A percentile compares a stretch with the other conserved stretches of the same genome.
Evolutionary conservation across 2,888 invertebrate genomes (phyloP).

Genomic region (Auanema sp.): DNA sequence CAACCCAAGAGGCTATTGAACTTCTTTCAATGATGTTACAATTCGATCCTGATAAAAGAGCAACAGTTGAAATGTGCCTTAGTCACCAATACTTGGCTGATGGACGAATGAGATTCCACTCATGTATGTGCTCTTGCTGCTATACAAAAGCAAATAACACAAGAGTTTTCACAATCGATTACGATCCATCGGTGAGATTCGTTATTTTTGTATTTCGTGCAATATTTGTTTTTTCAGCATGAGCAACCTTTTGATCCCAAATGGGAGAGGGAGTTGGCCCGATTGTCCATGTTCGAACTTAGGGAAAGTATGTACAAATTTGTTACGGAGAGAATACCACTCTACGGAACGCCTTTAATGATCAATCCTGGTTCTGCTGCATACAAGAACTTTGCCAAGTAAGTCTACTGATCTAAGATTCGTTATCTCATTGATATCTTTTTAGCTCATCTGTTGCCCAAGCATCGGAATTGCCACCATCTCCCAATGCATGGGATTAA

Average conservation of each 20-base stretch:
- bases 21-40: slow-evolving; percentile 94
- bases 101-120: slow-evolving; percentile 95
- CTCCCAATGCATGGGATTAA: slow-evolving; percentile 95
- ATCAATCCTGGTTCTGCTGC: slow-evolving; percentile 99
- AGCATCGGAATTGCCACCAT: slow-evolving; percentile 94
- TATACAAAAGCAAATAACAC: slow-evolving; percentile 47
- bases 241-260: slow-evolving; percentile 88
- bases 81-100: slow-evolving; percentile 97
- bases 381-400: slow-evolving; percentile 99
- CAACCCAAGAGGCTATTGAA: slow-evolving; percentile 96
- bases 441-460: slow-evolving; percentile 94
- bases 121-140: slow-evolving; percentile 99
- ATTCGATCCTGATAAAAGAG: slow-evolving; percentile 83
- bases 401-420: slow-evolving; percentile 62
- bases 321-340: slow-evolving; percentile 89
- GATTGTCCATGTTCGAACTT: slow-evolving; percentile 63
- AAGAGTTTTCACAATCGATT: slow-evolving; percentile 43
- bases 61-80: slow-evolving; percentile 89
- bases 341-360: slow-evolving; percentile 93
- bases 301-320: slow-evolving; percentile 97
- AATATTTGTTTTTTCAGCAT: slow-evolving; percentile 67
- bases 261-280: slow-evolving; percentile 90
- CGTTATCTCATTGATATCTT: slow-evolving; percentile 51
- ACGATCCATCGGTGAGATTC: slow-evolving; percentile 54
- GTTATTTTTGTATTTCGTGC: not conserved